Conservation (phyloP, 37 sponge, comb jelly and placozoan species). For the Aphrocallistes beatrix region DNA sequence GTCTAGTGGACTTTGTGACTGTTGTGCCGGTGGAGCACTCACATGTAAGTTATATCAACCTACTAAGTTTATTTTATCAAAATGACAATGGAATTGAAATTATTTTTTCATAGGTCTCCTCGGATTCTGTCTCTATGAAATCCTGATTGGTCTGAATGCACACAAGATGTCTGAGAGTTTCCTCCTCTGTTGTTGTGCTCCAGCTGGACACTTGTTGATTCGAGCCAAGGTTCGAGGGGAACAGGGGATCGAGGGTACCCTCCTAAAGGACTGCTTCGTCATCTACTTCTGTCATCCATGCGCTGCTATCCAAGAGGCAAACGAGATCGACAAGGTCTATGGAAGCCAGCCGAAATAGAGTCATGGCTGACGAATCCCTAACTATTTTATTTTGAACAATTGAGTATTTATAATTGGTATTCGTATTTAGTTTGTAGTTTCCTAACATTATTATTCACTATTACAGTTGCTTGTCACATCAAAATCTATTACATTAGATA, state of each 20-base stretch:
- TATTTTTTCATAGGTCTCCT: neutral
- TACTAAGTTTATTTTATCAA: too few relatives aligned
- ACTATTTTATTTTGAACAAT: too few relatives aligned
- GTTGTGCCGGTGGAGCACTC: neutral
- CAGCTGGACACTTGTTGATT: neutral
- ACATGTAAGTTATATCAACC: slow-evolving; percentile 13
- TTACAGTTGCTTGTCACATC: too few relatives aligned
- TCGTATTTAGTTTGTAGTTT: too few relatives aligned
- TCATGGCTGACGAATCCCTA: too few relatives aligned
- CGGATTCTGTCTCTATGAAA: neutral
- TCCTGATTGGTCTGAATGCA: slow-evolving; percentile 14
- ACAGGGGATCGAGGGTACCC: neutral
- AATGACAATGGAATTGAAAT: too few relatives aligned
- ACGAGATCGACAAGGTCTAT: slow-evolving; percentile 13
- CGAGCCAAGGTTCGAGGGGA: neutral
- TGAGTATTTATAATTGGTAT: too few relatives aligned
- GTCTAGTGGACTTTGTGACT: neutral
- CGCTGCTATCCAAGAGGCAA: neutral
- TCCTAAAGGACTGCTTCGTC: neutral
- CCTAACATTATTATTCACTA: too few relatives aligned
- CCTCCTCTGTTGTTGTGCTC: neutral
- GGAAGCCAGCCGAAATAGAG: neutral
- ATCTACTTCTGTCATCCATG: neutral
- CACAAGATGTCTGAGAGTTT: slow-evolving; percentile 14
- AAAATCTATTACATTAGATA: too few relatives aligned